Base-by-base conservation (phyloP, 2,113 vertebrate species). In the Hiodon tergisus region DNA sequence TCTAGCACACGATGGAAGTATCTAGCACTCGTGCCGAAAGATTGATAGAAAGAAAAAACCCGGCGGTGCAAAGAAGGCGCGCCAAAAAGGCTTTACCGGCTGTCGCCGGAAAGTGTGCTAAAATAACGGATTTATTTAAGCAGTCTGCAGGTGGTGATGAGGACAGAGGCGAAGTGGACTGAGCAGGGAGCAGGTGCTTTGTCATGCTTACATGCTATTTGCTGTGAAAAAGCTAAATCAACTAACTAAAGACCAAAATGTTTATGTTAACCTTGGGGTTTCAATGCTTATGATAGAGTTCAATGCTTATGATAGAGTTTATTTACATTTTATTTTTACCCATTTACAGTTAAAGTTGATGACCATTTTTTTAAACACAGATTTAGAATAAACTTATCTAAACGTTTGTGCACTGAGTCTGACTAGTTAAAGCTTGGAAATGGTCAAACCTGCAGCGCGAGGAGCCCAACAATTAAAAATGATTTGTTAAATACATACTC, bases 61-160 rank as follows among this genome's bases (percentile, higher is more conserved):
- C 6, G 63, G 63, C 16, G 63, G 63, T 66, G 63, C 63, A 66
- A 6, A 11, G 4, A 66, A 5, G 63, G 31, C 31, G 31, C 31
- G 31, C 31, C 31, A 52, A 68, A 68, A 68, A 51, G 66, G 47
- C 47, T 68, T 68, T 68, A 46, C 5, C 3, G 47, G 46, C 6
- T 68, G 66, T 50, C 47, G 66, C 66, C 66, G 47, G 46, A 68
- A 68, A 68, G 47, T 68, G 66, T 67, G 66, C 66, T 50, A 51
- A 68, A 11, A 68, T 51, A 68, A 68, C 46, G 47, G 66, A 68
- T 68, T 68, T 68, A 68, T 67, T 67, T 67, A 67, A 63, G n/a
- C 61, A 63, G 61, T 63, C 61, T 63, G 61, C 61, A 63, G 61
- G 61, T 63, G 61, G 31, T 63, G 61, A 63, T 31, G 61, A 63